Base-by-base conservation (phyloP, 2,113 vertebrate species). In the Hippocampus mohnikei region DNA sequence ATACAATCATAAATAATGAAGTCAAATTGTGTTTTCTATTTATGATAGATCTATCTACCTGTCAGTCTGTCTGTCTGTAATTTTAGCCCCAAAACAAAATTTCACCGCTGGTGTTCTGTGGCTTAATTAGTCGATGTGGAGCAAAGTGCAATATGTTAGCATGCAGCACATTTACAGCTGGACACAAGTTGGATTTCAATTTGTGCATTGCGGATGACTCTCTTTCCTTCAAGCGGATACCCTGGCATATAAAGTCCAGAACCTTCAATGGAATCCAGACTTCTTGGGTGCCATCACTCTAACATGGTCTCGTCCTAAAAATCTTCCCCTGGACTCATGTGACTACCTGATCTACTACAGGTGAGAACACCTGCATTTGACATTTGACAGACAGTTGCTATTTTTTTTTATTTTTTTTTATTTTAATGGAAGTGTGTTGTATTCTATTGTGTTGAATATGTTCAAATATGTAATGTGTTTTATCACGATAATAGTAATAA, bases 271-370 rank as follows among this genome's bases (percentile, higher is more conserved):
- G 96, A 93, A 90, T 0, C 92, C 94, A 0, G 95, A 98, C 83
- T 95, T 96, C 82, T 90, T 90, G 0, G 97, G 96, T 0, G 90
- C 93, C 13, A 80, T 99, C 69, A 96, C 94, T 1, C 85, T 99
- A 89, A 97, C 94, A 0, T 99, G 97, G 97, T 91, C 88, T 8
- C 90, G 93, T 1, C 96, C 97, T 2, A 98, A 99, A 83, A 96
- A 93, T 76, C 95, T 98, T 85, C 93, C 95, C 1, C 82, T 85
- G 0, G 83, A 93, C 58, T 94, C 94, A 52, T 99, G 96, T n/a
- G 93, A 94, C 66, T 99, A 96, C 83, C 90, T 93, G 3, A 29
- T 97, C 48, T 93, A 95, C 84, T 99, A 96, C 91, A 96, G 96
- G 97, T 96, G 82, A 29, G 55, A 29, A 16, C 40, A 12, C 4